Conservation (phyloP, 2,797 vertebrate genomes). For the Oreochromis grahami region DNA sequence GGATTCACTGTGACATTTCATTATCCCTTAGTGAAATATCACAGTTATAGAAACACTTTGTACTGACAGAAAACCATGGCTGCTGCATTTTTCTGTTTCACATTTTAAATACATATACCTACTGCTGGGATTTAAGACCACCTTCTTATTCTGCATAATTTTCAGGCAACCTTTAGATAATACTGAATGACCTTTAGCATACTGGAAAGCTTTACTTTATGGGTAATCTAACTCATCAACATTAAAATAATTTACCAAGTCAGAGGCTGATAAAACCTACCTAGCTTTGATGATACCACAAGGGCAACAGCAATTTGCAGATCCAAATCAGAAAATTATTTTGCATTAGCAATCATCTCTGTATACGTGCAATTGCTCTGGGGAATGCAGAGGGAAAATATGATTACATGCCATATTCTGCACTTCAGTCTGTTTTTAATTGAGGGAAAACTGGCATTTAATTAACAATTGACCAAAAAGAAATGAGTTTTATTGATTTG, state of each 20-base stretch:
- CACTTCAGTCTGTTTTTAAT: conserved; percentile 68
- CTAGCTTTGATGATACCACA: conserved; percentile 58
- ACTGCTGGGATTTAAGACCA: conserved; percentile 23
- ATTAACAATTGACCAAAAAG: conserved; percentile 77
- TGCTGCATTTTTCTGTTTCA: background rate
- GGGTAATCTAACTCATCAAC: conserved; percentile 59
- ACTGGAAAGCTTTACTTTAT: conserved; percentile 31
- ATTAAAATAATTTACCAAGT: conserved; percentile 60
- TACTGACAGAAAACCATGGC: background rate
- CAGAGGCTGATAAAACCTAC: conserved; percentile 50
- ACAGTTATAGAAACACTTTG: background rate
- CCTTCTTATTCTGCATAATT: conserved; percentile 37
- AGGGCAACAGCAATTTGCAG: conserved; percentile 60
- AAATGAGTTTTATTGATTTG: conserved; percentile 79
- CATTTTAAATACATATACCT: conserved; percentile 19
- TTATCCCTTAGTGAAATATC: conserved; percentile 29
- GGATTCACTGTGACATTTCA: conserved; percentile 14
- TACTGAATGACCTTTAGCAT: conserved; percentile 51
- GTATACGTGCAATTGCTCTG: conserved; percentile 29
- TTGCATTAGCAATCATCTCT: conserved; percentile 53
- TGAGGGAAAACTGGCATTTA: conserved; percentile 72
- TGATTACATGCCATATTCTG: conserved; percentile 60
- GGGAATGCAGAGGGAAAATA: conserved; percentile 45
- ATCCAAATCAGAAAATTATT: conserved; percentile 66
- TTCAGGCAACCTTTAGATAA: conserved; percentile 57